Evolutionary conservation across 2,113 vertebrate genomes (phyloP).

Genomic region (Pelecanoides urinatrix): DNA sequence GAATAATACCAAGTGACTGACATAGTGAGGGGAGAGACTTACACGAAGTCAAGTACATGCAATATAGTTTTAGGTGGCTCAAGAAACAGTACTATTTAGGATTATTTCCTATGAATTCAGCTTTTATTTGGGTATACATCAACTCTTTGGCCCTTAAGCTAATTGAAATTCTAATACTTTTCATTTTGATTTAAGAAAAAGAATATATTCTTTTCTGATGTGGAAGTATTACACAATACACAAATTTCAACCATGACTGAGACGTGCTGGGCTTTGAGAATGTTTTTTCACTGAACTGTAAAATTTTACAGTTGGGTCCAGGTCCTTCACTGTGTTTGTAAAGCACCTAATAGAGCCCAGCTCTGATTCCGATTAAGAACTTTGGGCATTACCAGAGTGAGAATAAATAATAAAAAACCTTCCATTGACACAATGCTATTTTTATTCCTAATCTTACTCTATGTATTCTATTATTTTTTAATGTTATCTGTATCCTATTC

Average conservation of each 20-base stretch:
- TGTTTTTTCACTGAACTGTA: neutral
- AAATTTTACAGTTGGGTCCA: neutral
- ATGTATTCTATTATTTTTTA: neutral
- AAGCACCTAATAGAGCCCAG: neutral
- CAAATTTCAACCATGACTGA: neutral
- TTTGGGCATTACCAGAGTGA: neutral
- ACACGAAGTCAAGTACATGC: rapidly evolving
- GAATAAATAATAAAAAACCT: neutral
- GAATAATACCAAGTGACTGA: neutral
- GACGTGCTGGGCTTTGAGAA: neutral
- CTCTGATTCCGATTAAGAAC: neutral
- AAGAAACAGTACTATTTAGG: neutral
- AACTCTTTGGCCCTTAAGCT: neutral
- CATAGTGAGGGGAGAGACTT: neutral
- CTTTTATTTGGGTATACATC: neutral
- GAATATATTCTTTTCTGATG: neutral
- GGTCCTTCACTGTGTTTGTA: neutral
- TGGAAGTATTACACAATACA: neutral
- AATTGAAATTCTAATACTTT: neutral
- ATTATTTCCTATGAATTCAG: neutral
- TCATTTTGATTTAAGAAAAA: neutral
- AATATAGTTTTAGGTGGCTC: neutral
- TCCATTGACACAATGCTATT: rapidly evolving
- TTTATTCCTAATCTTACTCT: neutral
- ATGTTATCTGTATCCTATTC: neutral